A percentile compares a stretch with the other conserved stretches of the same genome.
Evolutionary conservation across 2,113 vertebrate genomes (phyloP).

Genomic region (Phylloscopus trochiloides): DNA sequence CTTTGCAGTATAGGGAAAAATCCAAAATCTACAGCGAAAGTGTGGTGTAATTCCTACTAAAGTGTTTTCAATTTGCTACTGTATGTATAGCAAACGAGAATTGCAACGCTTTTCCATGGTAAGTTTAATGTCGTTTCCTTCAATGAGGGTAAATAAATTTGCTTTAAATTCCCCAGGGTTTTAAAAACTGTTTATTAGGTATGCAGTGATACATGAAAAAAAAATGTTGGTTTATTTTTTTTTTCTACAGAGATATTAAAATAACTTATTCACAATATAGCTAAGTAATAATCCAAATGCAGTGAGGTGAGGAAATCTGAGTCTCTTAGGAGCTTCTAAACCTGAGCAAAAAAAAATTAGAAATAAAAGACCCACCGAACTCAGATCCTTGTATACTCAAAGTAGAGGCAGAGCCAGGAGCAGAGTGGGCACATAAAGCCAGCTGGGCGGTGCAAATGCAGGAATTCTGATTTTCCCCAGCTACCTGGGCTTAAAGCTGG

Average conservation of each 20-base stretch:
- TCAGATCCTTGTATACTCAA: neutral
- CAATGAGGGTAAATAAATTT: conserved; percentile 56
- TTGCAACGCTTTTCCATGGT: neutral
- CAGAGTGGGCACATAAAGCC: neutral
- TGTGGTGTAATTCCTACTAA: neutral
- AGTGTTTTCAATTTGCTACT: conserved; percentile 13
- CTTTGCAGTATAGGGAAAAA: neutral
- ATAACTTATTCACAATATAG: conserved; percentile 17
- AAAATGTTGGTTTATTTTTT: neutral
- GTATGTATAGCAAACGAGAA: neutral
- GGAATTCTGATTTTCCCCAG: neutral
- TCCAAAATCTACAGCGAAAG: neutral
- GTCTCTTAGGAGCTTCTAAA: conserved; percentile 37
- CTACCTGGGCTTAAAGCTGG: neutral
- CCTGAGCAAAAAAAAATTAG: neutral
- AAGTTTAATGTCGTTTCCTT: conserved; percentile 7
- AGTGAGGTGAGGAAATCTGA: neutral
- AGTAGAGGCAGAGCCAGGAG: neutral
- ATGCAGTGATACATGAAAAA: neutral
- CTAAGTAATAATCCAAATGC: conserved; percentile 34
- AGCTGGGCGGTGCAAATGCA: neutral
- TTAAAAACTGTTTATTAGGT: neutral
- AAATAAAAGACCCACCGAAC: neutral
- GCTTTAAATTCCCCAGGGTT: conserved; percentile 4
- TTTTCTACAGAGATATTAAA: neutral